Percentiles rank a stretch among this genome's conserved stretches.
Evolutionary conservation across 92 coral and sea anemone genomes (phyloP).

Genomic region (Epizoanthus illoricatus): DNA sequence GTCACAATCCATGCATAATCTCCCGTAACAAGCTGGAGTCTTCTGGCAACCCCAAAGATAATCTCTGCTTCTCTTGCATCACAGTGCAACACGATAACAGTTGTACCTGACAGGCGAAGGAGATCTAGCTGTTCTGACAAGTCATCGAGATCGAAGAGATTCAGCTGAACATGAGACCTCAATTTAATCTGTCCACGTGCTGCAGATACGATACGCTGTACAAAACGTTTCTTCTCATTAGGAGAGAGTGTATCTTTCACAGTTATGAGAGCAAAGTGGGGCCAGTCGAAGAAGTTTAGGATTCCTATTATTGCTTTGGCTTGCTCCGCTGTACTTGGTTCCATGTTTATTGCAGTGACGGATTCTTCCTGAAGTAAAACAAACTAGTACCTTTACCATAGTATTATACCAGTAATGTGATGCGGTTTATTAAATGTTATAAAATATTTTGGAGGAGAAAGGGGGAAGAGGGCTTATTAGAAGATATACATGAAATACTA

Average conservation of each 20-base stretch:
- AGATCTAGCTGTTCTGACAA: constrained; percentile 19
- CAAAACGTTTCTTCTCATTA: background rate
- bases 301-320: constrained; percentile 29
- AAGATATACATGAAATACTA: too few relatives aligned
- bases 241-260: background rate
- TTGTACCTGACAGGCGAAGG: constrained; percentile 15
- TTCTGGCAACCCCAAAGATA: constrained; percentile 17
- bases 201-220: constrained; percentile 14
- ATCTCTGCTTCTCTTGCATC: constrained; percentile 6
- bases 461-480: too few relatives aligned
- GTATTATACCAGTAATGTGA: background rate
- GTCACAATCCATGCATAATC: constrained; percentile 48
- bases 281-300: constrained; percentile 28
- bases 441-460: too few relatives aligned
- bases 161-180: background rate
- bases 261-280: constrained; percentile 20
- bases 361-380: constrained; percentile 18
- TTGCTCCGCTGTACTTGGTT: constrained; percentile 41
- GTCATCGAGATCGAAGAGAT: constrained; percentile 1
- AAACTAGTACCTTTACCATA: background rate
- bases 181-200: constrained; percentile 7
- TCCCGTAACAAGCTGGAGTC: constrained; percentile 12
- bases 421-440: background rate
- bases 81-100: constrained; percentile 37
- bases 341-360: constrained; percentile 31